Conservation (phyloP, 1,140 invertebrate genomes). For the Leptoteleia sp. region DNA sequence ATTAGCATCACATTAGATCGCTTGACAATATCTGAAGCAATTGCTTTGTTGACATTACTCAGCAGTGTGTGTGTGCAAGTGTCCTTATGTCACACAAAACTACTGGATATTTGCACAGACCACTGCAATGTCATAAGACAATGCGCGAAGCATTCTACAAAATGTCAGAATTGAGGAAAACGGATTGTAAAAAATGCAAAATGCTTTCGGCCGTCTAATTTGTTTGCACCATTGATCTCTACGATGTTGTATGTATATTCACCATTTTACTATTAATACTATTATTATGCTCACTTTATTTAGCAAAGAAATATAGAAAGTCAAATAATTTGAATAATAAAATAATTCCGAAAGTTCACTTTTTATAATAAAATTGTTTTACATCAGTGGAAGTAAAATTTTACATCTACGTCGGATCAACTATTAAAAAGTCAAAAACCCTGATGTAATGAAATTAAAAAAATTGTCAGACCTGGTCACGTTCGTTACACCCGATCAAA, state of each 20-base stretch:
- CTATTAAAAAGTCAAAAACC: too few relatives aligned
- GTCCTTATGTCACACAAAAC: conserved; percentile 32
- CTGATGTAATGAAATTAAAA: too few relatives aligned
- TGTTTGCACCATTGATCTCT: conserved; percentile 14
- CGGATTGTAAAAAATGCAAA: conserved; percentile 52
- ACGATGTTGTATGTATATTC: not conserved
- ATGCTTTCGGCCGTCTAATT: conserved; percentile 2
- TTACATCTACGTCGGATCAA: too few relatives aligned
- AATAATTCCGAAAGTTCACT: too few relatives aligned
- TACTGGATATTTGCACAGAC: conserved; percentile 50
- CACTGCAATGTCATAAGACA: conserved; percentile 25
- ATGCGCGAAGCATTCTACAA: conserved; percentile 48
- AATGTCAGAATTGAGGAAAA: conserved; percentile 38
- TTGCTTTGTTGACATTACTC: conserved; percentile 27
- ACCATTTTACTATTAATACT: not conserved
- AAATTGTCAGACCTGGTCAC: too few relatives aligned
- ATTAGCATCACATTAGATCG: conserved; percentile 40
- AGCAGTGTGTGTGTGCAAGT: conserved; percentile 47
- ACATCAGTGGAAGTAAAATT: too few relatives aligned
- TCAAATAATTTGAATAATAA: too few relatives aligned
- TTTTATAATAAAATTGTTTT: too few relatives aligned
- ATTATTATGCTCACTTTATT: too few relatives aligned
- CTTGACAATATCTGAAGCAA: conserved; percentile 36
- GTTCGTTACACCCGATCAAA: too few relatives aligned
- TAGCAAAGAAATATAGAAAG: too few relatives aligned